phyloP scores from a whole-genome alignment of 2,888 invertebrate genomes.

The Drosophila diplacantha region DNA sequence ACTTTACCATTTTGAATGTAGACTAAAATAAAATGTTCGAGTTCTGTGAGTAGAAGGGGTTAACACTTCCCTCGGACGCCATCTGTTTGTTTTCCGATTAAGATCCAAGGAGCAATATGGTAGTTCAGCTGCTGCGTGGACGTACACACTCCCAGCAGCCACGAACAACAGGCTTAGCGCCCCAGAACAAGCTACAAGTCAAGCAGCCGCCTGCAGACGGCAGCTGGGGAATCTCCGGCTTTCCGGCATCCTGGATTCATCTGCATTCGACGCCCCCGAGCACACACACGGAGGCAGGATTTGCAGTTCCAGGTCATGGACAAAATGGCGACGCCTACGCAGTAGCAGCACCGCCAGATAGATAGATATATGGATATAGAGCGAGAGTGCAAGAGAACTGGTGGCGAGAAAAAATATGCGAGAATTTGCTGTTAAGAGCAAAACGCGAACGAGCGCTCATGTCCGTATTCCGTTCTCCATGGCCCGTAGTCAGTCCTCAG shows the following conservation, averaged over 20 bases:
- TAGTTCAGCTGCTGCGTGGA: not conserved
- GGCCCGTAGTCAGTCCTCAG: slow-evolving; percentile 23
- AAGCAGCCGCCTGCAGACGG: slow-evolving; percentile 44
- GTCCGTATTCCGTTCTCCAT: slow-evolving; percentile 12
- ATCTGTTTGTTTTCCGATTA: slow-evolving; percentile 18
- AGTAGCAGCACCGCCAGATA: slow-evolving; percentile 26
- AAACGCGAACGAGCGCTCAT: slow-evolving; percentile 41
- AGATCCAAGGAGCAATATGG: slow-evolving; percentile 22
- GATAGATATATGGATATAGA: slow-evolving; percentile 27
- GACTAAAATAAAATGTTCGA: too few relatives aligned
- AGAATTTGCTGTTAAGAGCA: slow-evolving; percentile 66
- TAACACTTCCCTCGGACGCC: not conserved
- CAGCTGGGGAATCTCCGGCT: slow-evolving; percentile 39
- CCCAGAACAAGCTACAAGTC: slow-evolving; percentile 63
- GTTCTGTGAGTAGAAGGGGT: too few relatives aligned
- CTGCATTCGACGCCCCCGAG: slow-evolving; percentile 26
- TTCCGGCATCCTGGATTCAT: slow-evolving; percentile 29
- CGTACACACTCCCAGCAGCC: slow-evolving; percentile 21
- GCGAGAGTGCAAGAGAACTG: slow-evolving; percentile 25
- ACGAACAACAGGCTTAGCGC: slow-evolving; percentile 65
- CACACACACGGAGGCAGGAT: slow-evolving; percentile 14
- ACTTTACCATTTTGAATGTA: too few relatives aligned
- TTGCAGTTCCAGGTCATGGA: slow-evolving; percentile 59
- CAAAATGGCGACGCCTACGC: slow-evolving; percentile 65
- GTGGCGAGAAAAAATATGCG: slow-evolving; percentile 58